phyloP scores from a whole-genome alignment of 2,888 invertebrate species.

The Tupiocoris notatus region DNA sequence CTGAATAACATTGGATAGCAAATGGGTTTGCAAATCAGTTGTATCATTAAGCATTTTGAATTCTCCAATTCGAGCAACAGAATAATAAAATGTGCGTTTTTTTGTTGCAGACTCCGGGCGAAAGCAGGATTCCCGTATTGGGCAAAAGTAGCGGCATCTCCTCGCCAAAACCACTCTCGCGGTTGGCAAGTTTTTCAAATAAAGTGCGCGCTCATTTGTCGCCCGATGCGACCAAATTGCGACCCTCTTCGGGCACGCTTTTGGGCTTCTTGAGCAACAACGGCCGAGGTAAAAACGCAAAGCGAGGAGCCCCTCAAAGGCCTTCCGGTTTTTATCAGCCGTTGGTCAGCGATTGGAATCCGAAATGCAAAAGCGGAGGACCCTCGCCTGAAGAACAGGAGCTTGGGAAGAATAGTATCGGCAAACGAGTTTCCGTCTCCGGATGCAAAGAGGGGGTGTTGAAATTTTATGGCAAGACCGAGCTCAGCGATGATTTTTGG shows the following conservation, averaged over 20 bases:
- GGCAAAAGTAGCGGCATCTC: slow-evolving; percentile 45
- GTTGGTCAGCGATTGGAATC: slow-evolving; percentile 43
- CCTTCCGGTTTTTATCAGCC: slow-evolving; percentile 48
- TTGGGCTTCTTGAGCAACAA: slow-evolving; percentile 42
- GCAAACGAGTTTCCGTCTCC: slow-evolving; percentile 55
- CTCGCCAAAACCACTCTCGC: slow-evolving; percentile 47
- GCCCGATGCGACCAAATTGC: slow-evolving; percentile 42
- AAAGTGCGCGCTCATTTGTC: slow-evolving; percentile 51
- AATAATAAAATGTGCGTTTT: neutral
- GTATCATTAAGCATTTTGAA: no score
- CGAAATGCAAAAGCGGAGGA: slow-evolving; percentile 39
- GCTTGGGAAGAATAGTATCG: slow-evolving; percentile 51
- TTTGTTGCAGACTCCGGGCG: slow-evolving; percentile 51
- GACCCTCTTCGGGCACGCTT: slow-evolving; percentile 43
- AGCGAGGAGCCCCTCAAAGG: slow-evolving; percentile 43
- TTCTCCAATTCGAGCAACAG: neutral
- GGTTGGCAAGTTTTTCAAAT: slow-evolving; percentile 50
- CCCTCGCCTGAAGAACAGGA: slow-evolving; percentile 44
- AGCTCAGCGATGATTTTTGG: slow-evolving; percentile 61
- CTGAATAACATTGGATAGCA: no score
- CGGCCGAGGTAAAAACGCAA: slow-evolving; percentile 33
- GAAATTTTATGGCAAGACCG: slow-evolving; percentile 60
- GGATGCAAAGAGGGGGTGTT: slow-evolving; percentile 58
- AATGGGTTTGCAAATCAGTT: no score
- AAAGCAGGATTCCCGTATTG: slow-evolving; percentile 51